Evolutionary conservation across 2,888 invertebrate genomes (phyloP).

Genomic region (Orthosia cruda): DNA sequence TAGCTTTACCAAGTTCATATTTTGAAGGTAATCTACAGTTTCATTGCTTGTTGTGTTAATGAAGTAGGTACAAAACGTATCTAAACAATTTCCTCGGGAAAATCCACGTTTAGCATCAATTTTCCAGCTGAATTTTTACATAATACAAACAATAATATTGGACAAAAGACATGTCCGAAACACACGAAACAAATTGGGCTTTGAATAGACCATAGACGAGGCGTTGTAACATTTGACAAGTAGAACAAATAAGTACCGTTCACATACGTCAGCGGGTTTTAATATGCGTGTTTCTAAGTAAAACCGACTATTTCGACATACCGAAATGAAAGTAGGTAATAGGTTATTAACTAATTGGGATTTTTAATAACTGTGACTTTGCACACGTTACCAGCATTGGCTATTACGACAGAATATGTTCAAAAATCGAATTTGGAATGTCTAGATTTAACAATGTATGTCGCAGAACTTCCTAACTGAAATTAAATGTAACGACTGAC

Average conservation of each 20-base stretch:
- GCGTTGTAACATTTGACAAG: slow-evolving; percentile 32
- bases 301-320: slow-evolving; percentile 64
- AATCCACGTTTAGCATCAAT: slow-evolving; percentile 1
- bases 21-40: not conserved
- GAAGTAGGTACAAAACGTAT: not conserved
- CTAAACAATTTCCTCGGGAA: not conserved
- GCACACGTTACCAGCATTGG: slow-evolving; percentile 41
- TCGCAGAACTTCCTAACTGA: not conserved
- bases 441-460: slow-evolving; percentile 8
- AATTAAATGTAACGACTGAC: not conserved
- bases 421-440: slow-evolving; percentile 28
- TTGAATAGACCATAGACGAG: slow-evolving; percentile 3
- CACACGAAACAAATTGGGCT: slow-evolving; percentile 26
- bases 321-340: slow-evolving; percentile 67
- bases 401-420: slow-evolving; percentile 39
- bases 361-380: slow-evolving; percentile 61
- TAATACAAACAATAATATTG: slow-evolving; percentile 13
- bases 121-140: slow-evolving; percentile 21
- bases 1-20: not conserved
- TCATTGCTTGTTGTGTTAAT: not conserved
- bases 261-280: slow-evolving; percentile 56
- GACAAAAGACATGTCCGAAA: slow-evolving; percentile 12
- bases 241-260: slow-evolving; percentile 65
- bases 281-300: slow-evolving; percentile 51
- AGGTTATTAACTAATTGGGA: slow-evolving; percentile 67